Percentiles rank a stretch among this genome's conserved stretches.
Conservation (phyloP, 2,113 vertebrate genomes). For the Eupsittula cactorum region DNA sequence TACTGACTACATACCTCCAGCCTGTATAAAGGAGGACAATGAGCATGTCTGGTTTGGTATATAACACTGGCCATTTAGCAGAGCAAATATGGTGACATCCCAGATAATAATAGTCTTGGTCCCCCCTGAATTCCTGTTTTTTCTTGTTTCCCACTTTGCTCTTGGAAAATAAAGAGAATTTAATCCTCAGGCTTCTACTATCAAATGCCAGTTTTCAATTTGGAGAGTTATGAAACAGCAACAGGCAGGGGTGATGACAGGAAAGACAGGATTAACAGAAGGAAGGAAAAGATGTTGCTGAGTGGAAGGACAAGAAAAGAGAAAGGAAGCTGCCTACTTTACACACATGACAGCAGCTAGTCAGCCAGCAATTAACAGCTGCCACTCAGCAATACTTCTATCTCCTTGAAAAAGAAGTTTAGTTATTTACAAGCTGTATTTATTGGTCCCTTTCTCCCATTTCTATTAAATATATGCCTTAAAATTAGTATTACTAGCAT, state of each 20-base stretch:
- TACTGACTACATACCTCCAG: background rate
- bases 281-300: slow-evolving; percentile 10
- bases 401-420: slow-evolving; percentile 14
- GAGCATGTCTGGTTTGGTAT: background rate
- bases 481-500: background rate
- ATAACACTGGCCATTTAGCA: background rate
- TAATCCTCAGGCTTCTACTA: background rate
- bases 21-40: background rate
- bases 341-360: slow-evolving; percentile 12
- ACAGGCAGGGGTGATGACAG: background rate
- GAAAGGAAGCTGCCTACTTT: slow-evolving; percentile 6
- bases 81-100: background rate
- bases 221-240: background rate
- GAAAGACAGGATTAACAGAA: slow-evolving; percentile 32
- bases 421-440: slow-evolving; percentile 1
- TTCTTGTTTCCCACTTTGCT: background rate
- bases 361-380: slow-evolving; percentile 29
- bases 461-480: background rate
- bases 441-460: background rate
- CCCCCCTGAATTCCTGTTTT: background rate
- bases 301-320: slow-evolving; percentile 1
- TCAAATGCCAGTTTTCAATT: background rate
- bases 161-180: background rate
- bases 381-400: slow-evolving; percentile 22
- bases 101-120: background rate